These are phyloP conservation scores for Ovis canadensis DNA, from an alignment of 2,113 vertebrate species.

Conservation along the genomic window DNA sequence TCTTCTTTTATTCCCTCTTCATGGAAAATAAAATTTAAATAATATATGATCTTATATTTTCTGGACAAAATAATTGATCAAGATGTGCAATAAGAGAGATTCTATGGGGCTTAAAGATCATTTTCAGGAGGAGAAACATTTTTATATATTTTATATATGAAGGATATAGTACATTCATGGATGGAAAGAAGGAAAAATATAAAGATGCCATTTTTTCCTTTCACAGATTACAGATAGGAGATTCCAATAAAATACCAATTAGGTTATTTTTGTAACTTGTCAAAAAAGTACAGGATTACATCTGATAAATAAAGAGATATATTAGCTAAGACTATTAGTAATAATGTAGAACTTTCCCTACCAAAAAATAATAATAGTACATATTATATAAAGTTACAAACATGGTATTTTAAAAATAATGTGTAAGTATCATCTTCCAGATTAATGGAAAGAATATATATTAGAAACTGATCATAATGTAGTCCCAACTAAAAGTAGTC, in stretches of 20 bases:
- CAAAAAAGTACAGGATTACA: neutral
- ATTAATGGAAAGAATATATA: neutral
- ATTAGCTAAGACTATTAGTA: neutral
- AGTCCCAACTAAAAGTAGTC: neutral
- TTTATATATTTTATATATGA: neutral
- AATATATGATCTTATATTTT: neutral
- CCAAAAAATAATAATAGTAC: neutral
- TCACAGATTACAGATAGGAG: neutral
- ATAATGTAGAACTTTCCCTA: neutral
- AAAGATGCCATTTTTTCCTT: neutral
- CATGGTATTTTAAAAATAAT: neutral
- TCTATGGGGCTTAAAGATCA: neutral
- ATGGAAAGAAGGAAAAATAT: neutral
- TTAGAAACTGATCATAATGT: neutral
- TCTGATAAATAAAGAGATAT: neutral
- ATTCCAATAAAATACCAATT: neutral
- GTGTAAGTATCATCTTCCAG: neutral
- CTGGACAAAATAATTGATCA: neutral
- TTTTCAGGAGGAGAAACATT: neutral
- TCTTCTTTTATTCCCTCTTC: neutral
- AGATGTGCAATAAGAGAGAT: neutral
- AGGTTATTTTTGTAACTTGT: neutral
- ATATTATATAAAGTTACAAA: neutral
- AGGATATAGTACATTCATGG: neutral
- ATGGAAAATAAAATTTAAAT: neutral